Evolutionary conservation across 2,888 invertebrate genomes (phyloP).

Genomic region (Nomada lathburiana): DNA sequence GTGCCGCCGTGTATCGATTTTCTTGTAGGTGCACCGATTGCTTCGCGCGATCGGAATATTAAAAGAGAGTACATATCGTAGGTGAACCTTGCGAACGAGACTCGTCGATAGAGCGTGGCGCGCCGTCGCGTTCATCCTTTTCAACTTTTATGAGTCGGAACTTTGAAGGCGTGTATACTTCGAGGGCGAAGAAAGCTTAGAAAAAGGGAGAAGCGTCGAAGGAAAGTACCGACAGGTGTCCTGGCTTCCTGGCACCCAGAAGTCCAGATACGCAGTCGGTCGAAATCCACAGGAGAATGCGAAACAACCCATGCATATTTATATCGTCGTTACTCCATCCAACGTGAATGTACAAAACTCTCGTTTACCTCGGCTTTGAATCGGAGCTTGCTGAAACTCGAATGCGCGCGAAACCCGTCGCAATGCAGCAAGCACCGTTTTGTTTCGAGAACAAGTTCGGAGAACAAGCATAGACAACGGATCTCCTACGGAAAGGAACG

Average conservation of each 20-base stretch:
- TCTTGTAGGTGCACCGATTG: slow-evolving; percentile 49
- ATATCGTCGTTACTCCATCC: too few relatives aligned
- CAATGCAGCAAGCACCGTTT: slow-evolving; percentile 51
- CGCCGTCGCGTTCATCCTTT: slow-evolving; percentile 37
- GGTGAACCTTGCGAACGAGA: slow-evolving; percentile 18
- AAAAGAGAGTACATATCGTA: slow-evolving; percentile 57
- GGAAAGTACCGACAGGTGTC: too few relatives aligned
- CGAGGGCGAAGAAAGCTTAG: too few relatives aligned
- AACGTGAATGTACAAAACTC: too few relatives aligned
- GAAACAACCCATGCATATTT: slow-evolving; percentile 7
- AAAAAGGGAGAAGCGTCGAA: too few relatives aligned
- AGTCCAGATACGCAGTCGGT: background rate
- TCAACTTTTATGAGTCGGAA: too few relatives aligned
- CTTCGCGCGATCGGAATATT: slow-evolving; percentile 61
- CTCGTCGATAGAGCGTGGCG: slow-evolving; percentile 31
- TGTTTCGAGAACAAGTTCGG: background rate
- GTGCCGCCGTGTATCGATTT: slow-evolving; percentile 55
- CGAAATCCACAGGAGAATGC: background rate
- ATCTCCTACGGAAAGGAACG: too few relatives aligned
- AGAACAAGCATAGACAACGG: background rate
- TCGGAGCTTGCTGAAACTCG: slow-evolving; percentile 4
- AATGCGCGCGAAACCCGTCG: slow-evolving; percentile 32
- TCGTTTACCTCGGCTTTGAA: background rate
- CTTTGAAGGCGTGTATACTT: too few relatives aligned
- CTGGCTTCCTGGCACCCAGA: too few relatives aligned